Conservation (phyloP, 1,140 invertebrate species). For the Lucilia sericata region DNA sequence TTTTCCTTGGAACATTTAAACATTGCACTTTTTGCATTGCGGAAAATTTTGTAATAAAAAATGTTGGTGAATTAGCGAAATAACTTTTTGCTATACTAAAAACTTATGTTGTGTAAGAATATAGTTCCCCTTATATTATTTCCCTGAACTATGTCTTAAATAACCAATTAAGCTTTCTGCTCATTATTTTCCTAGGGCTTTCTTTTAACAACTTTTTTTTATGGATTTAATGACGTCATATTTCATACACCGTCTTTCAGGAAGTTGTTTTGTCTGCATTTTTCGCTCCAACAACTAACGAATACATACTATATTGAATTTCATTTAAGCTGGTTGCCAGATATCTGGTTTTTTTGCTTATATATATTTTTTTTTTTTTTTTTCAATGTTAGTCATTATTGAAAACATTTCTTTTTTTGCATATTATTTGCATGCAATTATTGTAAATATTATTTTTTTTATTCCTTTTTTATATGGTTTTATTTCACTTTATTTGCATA, state of each 20-base stretch:
- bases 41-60: too few relatives aligned
- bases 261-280: not conserved
- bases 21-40: too few relatives aligned
- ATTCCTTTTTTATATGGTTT: not conserved
- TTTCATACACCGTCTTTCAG: not conserved
- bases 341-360: not conserved
- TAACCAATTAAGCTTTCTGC: too few relatives aligned
- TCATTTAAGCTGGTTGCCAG: not conserved
- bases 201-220: too few relatives aligned
- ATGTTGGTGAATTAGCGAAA: too few relatives aligned
- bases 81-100: too few relatives aligned
- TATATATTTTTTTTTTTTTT: too few relatives aligned
- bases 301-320: not conserved
- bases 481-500: constrained; percentile 30
- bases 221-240: not conserved
- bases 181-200: too few relatives aligned
- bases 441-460: not conserved
- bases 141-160: too few relatives aligned
- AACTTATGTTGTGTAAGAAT: too few relatives aligned
- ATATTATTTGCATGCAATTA: constrained; percentile 9
- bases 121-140: too few relatives aligned
- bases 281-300: not conserved
- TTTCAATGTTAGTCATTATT: constrained; percentile 1
- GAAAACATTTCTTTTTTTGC: not conserved
- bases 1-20: too few relatives aligned